Evolutionary conservation across 2,797 vertebrate species (phyloP).

Genomic region (Acomys russatus): DNA sequence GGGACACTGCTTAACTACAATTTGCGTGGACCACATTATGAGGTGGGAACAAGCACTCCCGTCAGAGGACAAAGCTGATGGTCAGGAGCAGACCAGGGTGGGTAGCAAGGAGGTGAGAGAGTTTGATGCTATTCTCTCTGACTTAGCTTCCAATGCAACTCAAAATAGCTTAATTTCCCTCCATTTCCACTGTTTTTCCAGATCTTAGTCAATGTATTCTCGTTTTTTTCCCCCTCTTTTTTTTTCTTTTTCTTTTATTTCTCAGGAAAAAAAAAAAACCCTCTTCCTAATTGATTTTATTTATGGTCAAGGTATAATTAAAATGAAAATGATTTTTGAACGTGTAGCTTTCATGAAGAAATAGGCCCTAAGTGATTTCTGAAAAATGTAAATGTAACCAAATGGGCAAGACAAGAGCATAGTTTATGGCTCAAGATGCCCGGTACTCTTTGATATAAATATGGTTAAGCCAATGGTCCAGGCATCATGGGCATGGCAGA

Average conservation of each 20-base stretch:
- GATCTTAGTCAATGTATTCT: neutral
- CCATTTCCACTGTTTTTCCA: neutral
- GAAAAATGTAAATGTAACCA: neutral
- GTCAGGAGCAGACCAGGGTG: neutral
- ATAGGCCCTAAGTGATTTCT: neutral
- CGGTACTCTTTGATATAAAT: neutral
- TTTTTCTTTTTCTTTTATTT: neutral
- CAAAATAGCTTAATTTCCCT: neutral
- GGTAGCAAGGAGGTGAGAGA: rapidly evolving
- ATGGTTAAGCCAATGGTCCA: neutral
- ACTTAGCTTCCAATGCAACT: neutral
- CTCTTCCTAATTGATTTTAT: neutral
- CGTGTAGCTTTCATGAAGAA: conserved; percentile 12
- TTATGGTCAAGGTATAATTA: conserved; percentile 28
- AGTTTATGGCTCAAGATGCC: neutral
- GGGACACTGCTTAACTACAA: conserved; percentile 6
- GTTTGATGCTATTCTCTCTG: neutral
- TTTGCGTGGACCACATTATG: neutral
- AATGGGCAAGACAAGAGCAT: neutral
- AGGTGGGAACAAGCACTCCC: neutral
- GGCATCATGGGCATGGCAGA: neutral
- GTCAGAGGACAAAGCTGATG: neutral
- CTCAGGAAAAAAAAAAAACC: neutral
- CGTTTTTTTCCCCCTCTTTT: neutral
- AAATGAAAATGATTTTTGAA: conserved; percentile 47